Evolutionary conservation across 1,140 invertebrate genomes (phyloP).

Genomic region (Orussus abietinus): DNA sequence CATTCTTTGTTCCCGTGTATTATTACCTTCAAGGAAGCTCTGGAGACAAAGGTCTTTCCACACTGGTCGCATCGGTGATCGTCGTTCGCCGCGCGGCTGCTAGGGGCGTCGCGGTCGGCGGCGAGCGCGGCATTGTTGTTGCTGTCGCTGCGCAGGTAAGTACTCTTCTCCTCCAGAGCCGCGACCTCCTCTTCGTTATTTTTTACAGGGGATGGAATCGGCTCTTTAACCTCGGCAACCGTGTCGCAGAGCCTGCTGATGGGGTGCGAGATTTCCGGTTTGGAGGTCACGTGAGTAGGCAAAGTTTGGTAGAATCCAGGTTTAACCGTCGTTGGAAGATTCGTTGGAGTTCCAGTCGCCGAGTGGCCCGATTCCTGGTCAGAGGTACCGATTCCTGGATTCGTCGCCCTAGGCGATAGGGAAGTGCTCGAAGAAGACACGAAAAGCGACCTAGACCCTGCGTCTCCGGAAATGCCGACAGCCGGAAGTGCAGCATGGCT

Average conservation of each 20-base stretch:
- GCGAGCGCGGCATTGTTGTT: slow-evolving; percentile 31
- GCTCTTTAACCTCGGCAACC: slow-evolving; percentile 8
- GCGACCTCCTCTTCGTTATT: slow-evolving; percentile 2
- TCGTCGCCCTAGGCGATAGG: no score
- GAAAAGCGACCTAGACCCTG: no score
- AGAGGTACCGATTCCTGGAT: no score
- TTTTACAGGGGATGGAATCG: no score
- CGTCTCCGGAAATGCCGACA: no score
- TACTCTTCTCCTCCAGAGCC: slow-evolving; percentile 9
- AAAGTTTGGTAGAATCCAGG: no score
- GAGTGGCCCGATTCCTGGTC: no score
- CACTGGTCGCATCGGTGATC: slow-evolving; percentile 49
- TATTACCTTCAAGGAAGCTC: slow-evolving; percentile 49
- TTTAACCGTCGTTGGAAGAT: no score
- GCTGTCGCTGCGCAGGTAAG: slow-evolving; percentile 25
- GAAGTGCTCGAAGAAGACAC: no score
- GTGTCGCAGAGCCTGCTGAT: slow-evolving; percentile 36
- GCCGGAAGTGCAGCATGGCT: no score
- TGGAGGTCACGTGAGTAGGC: background rate
- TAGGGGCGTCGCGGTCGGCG: slow-evolving; percentile 9
- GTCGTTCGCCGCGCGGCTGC: background rate
- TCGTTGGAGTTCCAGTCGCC: no score
- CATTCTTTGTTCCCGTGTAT: no score
- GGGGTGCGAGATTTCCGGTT: slow-evolving; percentile 30
- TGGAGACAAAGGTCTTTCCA: slow-evolving; percentile 49